Percentiles rank a stretch among this genome's conserved stretches.
Conservation (phyloP, 2,888 invertebrate genomes). For the Tortrix viridana region DNA sequence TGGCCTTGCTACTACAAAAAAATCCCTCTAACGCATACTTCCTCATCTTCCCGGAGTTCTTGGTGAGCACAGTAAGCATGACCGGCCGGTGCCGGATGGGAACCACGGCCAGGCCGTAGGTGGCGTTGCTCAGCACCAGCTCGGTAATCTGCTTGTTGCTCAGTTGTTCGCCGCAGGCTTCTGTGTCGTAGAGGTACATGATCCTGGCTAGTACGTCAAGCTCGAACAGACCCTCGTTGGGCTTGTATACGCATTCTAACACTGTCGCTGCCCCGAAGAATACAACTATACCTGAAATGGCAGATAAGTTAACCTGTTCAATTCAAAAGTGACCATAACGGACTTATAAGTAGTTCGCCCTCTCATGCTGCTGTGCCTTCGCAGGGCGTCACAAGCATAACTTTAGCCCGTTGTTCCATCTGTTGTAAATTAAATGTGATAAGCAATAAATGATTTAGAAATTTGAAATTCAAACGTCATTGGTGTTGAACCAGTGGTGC, state of each 20-base stretch:
- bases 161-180: slow-evolving; percentile 54
- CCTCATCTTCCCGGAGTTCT: slow-evolving; percentile 60
- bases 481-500: too few species aligned
- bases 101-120: slow-evolving; percentile 50
- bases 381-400: too few species aligned
- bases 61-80: slow-evolving; percentile 54
- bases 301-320: too few species aligned
- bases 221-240: slow-evolving; percentile 51
- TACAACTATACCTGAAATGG: slow-evolving; percentile 55
- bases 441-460: too few species aligned
- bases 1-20: background rate
- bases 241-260: slow-evolving; percentile 60
- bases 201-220: slow-evolving; percentile 62
- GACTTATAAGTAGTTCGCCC: too few species aligned
- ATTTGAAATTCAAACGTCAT: too few species aligned
- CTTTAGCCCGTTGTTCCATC: too few species aligned
- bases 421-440: too few species aligned
- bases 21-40: slow-evolving; percentile 45
- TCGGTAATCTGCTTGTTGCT: slow-evolving; percentile 47
- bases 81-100: slow-evolving; percentile 59
- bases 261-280: slow-evolving; percentile 52
- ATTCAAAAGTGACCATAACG: too few species aligned
- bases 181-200: slow-evolving; percentile 70
- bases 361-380: too few species aligned
- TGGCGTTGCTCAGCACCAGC: slow-evolving; percentile 57